Evolutionary conservation across 2,888 invertebrate genomes (phyloP).

Genomic region (Sycophila texana): DNA sequence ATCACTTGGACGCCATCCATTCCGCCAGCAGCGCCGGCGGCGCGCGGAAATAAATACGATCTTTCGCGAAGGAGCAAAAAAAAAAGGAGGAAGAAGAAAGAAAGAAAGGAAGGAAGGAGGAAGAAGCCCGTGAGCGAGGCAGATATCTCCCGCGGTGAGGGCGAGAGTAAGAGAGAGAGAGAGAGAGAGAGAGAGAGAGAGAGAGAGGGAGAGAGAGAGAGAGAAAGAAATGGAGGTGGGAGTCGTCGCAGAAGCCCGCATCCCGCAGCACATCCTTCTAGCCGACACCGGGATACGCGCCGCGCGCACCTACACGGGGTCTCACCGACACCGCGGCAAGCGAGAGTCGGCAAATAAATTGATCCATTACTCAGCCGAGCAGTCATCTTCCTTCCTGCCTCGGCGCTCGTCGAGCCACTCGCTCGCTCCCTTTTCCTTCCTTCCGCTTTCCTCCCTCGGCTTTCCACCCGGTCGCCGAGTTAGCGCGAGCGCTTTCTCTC

Average conservation of each 20-base stretch:
- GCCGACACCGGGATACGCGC: conserved; percentile 64
- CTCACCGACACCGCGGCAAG: conserved; percentile 54
- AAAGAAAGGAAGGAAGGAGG: conserved; percentile 58
- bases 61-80: conserved; percentile 57
- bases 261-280: conserved; percentile 72
- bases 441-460: conserved; percentile 50
- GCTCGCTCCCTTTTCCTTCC: conserved; percentile 48
- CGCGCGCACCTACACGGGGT: conserved; percentile 14
- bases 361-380: conserved; percentile 74
- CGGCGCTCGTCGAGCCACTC: conserved; percentile 54
- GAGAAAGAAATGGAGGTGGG: neutral
- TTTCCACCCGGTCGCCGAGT: conserved; percentile 13
- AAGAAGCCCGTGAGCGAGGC: too few species aligned
- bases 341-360: conserved; percentile 70
- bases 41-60: conserved; percentile 73
- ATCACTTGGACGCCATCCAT: conserved; percentile 68
- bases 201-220: neutral
- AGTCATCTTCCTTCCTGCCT: conserved; percentile 70
- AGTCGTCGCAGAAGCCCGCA: conserved; percentile 66
- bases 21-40: conserved; percentile 56
- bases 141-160: conserved; percentile 28
- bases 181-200: conserved; percentile 19
- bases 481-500: conserved; percentile 35
- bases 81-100: conserved; percentile 57
- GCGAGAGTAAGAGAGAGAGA: too few species aligned